Conservation (phyloP, 2,113 vertebrate genomes). For the Callopanchax toddi region DNA sequence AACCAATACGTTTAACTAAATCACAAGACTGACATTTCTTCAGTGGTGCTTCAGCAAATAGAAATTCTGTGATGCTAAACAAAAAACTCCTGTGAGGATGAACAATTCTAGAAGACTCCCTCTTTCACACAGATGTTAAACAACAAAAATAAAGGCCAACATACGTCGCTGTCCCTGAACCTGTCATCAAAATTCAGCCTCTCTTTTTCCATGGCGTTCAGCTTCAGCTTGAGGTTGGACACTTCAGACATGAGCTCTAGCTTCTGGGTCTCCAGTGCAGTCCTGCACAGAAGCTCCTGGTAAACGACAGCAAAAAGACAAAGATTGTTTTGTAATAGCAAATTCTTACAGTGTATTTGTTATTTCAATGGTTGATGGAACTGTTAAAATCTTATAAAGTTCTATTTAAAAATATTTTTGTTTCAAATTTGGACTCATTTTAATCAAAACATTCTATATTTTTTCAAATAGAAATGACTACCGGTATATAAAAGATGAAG, state of each 20-base stretch:
- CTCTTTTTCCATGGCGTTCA: conserved; percentile 89
- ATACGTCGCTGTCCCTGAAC: conserved; percentile 91
- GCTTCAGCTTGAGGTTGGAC: conserved; percentile 93
- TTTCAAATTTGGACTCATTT: background rate
- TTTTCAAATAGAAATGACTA: too few relatives aligned
- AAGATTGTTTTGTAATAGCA: too few relatives aligned
- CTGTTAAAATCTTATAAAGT: too few relatives aligned
- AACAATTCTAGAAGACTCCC: too few relatives aligned
- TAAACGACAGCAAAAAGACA: conserved; percentile 1
- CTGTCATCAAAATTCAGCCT: conserved; percentile 87
- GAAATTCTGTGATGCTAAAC: background rate
- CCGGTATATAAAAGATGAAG: background rate
- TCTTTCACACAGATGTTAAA: background rate
- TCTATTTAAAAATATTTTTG: too few relatives aligned
- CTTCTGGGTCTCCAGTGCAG: conserved; percentile 93
- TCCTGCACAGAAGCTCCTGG: conserved; percentile 92
- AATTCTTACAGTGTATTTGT: too few relatives aligned
- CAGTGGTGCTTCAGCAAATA: background rate
- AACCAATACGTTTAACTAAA: background rate
- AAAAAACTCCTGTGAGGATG: too few relatives aligned
- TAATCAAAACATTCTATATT: too few relatives aligned
- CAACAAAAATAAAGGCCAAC: conserved; percentile 30
- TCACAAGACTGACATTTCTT: background rate
- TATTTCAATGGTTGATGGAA: too few relatives aligned
- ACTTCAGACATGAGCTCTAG: conserved; percentile 93